Evolutionary conservation across 1,140 invertebrate species (phyloP), one percentile per base, ranked within the genome.

Genomic region (Drosophila nigrodunni): DNA sequence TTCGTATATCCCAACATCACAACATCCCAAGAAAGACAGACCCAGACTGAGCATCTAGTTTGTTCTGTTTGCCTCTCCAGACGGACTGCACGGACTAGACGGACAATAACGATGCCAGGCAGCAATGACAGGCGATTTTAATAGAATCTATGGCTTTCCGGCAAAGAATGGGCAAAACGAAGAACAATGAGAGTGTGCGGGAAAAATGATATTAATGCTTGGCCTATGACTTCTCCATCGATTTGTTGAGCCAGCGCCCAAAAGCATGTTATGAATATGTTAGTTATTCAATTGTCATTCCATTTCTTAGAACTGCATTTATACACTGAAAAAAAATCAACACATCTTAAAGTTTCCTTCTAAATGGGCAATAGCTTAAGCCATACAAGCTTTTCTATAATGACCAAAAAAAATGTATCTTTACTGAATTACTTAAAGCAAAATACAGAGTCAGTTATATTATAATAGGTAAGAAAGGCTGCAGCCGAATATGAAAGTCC

Each of bases 61-160:
- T 50, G 35, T 25, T 37, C 34, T 47, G 55, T 52, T 61, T 73
- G 60, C 44, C 44, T 34, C 44, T 11, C 7, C 35, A 21, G 41
- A 43, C 41, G 11, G 41, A 43, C 25, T 11, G 46, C 58, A 76
- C 72, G 69, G 77, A 87, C 25, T 11, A 54, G 61, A 76, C 80
- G 73, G 77, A 87, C 82, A 88, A 87, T 87, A 87, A 89, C 77
- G 83, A 89, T 75, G 83, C 77, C 77, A 88, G 78, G 64, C 83
- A 81, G 74, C 83, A 88, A 89, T 88, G 83, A 88, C 83, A 89
- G 80, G 80, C 85, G 75, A 83, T 83, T 88, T 88, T 89, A 88
- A 88, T 88, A 89, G 83, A 88, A 89, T 88, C 75, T 52, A 74
- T 44, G 46, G 35, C 3, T 6, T 46, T 37, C 3, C 9, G n/a